Base-by-base conservation (phyloP, 2,888 invertebrate species). In the Athetis lepigone region DNA sequence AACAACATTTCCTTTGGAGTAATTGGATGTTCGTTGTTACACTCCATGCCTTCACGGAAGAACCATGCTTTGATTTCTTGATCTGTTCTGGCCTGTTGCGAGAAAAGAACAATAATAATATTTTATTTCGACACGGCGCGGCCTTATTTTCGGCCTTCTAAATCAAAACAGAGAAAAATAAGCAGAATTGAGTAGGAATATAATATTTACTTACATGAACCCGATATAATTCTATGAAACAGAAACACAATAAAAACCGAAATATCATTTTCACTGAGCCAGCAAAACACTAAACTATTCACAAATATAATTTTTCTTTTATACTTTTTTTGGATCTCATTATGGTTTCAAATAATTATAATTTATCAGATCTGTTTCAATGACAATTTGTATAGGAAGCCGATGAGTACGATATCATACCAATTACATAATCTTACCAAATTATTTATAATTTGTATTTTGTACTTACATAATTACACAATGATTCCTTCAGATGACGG, bases 31-130 rank as follows among this genome's bases (percentile, higher is more conserved):
- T 92, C 87, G 19, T 85, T 87, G 67, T 80, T 88, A 71, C 95
- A 95, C 33, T 87, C 87, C 9, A 92, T 40, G 1, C 87, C 91
- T 58, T 88, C 79, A 27, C 85, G 74, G 36, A 93, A 60, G 71
- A 93, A 91, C 86, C 85, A 88, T 46, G 83, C 71, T 64, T 87
- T 89, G 13, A 94, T 81, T 57, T 94, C 93, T 13, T 75, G 77
- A 27, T 90, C 90, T 7, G 84, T 85, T 63, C 85, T 85, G 18
- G 85, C 90, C 92, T 92, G 63, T 39, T 27, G 11, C 0, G 21
- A 16, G 5, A 46, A 13, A 25, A 45, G 36, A 29, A 29, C 29
- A 1, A 8, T 29, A 11, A 11, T n/a, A n/a, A n/a, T n/a, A n/a
- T n/a, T n/a, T n/a, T n/a, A n/a, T n/a, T n/a, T n/a, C n/a, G n/a